A percentile compares a stretch with the other conserved stretches of the same genome.
These are phyloP conservation scores for Tyrophagus putrescentiae DNA, from an alignment of 1,140 invertebrate genomes.

Conservation along the genomic window DNA sequence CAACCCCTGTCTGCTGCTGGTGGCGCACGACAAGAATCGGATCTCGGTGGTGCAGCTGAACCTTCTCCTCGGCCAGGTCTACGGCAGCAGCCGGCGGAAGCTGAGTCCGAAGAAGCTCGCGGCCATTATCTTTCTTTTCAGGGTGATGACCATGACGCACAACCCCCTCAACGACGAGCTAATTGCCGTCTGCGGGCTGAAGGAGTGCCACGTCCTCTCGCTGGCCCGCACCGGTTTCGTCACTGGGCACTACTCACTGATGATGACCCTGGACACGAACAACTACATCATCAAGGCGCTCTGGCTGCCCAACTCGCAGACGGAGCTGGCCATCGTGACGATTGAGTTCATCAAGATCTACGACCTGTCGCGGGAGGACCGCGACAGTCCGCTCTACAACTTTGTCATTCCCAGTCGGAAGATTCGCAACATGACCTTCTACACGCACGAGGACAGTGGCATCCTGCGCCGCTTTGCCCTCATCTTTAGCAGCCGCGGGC, in stretches of 20 bases:
- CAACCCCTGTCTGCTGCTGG: constrained; percentile 68
- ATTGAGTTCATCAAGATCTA: constrained; percentile 97
- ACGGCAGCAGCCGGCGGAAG: constrained; percentile 76
- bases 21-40: constrained; percentile 75
- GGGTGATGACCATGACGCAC: constrained; percentile 72
- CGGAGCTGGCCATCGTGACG: constrained; percentile 76
- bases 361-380: constrained; percentile 62
- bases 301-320: constrained; percentile 89
- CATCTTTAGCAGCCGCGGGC: constrained; percentile 82
- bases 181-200: constrained; percentile 82
- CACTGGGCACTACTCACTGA: constrained; percentile 73
- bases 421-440: constrained; percentile 78
- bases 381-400: constrained; percentile 76
- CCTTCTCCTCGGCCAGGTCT: constrained; percentile 79
- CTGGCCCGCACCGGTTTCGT: constrained; percentile 68
- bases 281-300: constrained; percentile 89
- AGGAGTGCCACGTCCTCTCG: constrained; percentile 86
- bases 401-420: constrained; percentile 89
- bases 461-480: constrained; percentile 58
- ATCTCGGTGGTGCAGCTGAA: constrained; percentile 86
- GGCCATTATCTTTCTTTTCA: constrained; percentile 85
- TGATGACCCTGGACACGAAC: constrained; percentile 75
- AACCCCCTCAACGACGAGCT: constrained; percentile 91
- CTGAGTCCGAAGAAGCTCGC: constrained; percentile 72
- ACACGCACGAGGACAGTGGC: constrained; percentile 55